phyloP scores from a whole-genome alignment of 2,888 invertebrate genomes.

The Escarpia spicata region DNA sequence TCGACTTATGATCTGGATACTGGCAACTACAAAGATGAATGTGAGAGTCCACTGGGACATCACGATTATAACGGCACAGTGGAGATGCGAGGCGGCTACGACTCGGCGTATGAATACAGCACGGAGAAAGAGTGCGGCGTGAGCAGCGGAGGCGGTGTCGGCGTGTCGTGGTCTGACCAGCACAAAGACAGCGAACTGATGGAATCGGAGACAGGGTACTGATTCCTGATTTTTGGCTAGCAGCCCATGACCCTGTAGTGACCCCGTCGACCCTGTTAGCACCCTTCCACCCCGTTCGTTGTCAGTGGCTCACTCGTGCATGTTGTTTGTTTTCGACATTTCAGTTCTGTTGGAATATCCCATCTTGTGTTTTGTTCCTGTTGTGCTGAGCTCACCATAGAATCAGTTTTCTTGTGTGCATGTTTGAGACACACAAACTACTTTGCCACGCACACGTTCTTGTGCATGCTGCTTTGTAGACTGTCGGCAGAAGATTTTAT shows the following conservation, averaged over 20 bases:
- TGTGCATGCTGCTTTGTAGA: neutral
- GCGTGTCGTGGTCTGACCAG: neutral
- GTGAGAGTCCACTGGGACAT: neutral
- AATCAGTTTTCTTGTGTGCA: neutral
- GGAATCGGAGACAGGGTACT: neutral
- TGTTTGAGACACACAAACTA: neutral
- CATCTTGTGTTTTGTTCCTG: neutral
- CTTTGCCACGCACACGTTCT: neutral
- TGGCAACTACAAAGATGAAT: neutral
- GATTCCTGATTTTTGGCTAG: neutral
- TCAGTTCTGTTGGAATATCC: neutral
- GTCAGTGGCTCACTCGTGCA: neutral
- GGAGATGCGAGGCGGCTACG: neutral
- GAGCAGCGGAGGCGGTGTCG: neutral
- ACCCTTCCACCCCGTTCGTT: neutral
- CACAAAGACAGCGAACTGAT: neutral
- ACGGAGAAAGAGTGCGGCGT: conserved; percentile 5
- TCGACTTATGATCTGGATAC: neutral
- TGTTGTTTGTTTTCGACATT: neutral
- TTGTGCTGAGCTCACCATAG: neutral
- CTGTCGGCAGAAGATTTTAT: neutral
- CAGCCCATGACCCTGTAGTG: neutral
- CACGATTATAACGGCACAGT: neutral
- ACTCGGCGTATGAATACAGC: neutral
- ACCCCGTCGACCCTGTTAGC: neutral